Percentiles rank a stretch among this genome's conserved stretches.
These are phyloP conservation scores for Butorides virescens DNA, from an alignment of 2,113 vertebrate species.

Conservation along the genomic window DNA sequence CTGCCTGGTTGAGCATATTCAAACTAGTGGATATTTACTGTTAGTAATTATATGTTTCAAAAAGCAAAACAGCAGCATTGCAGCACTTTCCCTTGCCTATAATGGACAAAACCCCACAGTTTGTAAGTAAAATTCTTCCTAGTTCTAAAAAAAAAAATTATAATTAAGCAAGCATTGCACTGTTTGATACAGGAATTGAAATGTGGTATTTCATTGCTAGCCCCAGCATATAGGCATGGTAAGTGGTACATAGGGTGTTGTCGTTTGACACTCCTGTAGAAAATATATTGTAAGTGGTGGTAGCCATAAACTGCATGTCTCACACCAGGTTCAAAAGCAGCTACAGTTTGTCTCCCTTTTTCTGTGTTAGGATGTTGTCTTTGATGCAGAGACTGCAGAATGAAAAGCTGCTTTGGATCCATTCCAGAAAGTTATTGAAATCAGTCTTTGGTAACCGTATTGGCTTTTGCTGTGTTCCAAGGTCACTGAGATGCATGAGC, in stretches of 20 bases:
- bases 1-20: neutral
- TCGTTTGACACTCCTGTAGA: neutral
- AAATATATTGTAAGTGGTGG: neutral
- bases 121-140: neutral
- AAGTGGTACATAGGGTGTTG: neutral
- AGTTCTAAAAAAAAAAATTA: neutral
- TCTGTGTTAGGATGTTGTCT: neutral
- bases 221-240: fast-evolving
- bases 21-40: neutral
- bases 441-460: neutral
- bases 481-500: neutral
- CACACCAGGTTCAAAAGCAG: neutral
- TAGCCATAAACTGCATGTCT: neutral
- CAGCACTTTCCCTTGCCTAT: neutral
- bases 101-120: neutral
- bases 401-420: neutral
- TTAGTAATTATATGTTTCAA: neutral
- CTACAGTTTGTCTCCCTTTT: neutral
- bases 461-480: neutral
- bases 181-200: neutral
- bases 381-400: neutral
- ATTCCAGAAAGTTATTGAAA: conserved; percentile 13
- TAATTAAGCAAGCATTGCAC: neutral
- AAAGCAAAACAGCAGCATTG: neutral
- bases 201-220: neutral